Evolutionary conservation across 2,113 vertebrate species (phyloP).

Genomic region (Physeter macrocephalus): DNA sequence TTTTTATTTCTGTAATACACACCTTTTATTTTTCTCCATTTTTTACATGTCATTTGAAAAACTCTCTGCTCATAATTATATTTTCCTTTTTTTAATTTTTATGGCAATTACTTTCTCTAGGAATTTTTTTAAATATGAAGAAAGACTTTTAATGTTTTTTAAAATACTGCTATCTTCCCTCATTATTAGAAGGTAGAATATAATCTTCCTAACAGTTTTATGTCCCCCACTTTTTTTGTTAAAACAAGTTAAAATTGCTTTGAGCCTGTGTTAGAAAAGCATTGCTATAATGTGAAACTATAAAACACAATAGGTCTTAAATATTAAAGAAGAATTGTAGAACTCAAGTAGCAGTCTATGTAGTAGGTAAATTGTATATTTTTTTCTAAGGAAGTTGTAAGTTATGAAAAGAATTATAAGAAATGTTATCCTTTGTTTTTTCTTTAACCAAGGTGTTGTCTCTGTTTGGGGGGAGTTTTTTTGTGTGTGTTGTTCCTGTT

Average conservation of each 20-base stretch:
- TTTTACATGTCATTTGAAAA: conserved; percentile 48
- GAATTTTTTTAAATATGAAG: conserved; percentile 1
- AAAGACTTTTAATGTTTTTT: not conserved
- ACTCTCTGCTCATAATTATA: not conserved
- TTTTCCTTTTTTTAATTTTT: conserved; percentile 60
- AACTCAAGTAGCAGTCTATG: not conserved
- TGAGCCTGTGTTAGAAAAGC: not conserved
- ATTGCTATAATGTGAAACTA: conserved; percentile 14
- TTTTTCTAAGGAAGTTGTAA: not conserved
- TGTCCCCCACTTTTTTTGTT: not conserved
- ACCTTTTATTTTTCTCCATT: conserved; percentile 28
- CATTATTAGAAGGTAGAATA: conserved; percentile 36
- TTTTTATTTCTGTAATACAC: conserved; percentile 61
- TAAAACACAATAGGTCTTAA: not conserved
- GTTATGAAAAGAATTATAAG: not conserved
- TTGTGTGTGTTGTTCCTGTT: not conserved
- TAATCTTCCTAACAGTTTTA: conserved; percentile 22
- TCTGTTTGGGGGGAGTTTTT: not conserved
- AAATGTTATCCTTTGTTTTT: conserved; percentile 21
- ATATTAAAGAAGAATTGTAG: not conserved
- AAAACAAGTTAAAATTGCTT: conserved; percentile 4
- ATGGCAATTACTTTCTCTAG: conserved; percentile 19
- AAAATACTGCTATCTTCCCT: not conserved
- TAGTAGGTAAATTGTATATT: not conserved
- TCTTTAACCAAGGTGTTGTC: not conserved